Conservation (phyloP, 1,140 invertebrate species). For the Wiebesia pumilae region DNA sequence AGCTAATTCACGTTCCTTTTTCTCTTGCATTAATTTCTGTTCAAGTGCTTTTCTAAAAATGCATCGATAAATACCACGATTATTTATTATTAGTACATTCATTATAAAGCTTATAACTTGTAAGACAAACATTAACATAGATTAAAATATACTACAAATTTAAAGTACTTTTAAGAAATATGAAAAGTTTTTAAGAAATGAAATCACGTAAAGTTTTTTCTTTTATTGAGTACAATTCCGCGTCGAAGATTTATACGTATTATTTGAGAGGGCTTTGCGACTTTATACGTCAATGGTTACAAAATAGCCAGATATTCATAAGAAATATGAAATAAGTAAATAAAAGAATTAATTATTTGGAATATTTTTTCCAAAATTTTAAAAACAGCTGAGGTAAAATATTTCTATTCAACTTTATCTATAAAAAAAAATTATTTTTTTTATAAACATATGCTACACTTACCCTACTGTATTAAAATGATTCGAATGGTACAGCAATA, state of each 20-base stretch:
- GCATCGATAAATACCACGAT: not conserved
- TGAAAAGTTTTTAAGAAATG: not conserved
- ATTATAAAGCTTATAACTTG: not conserved
- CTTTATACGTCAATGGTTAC: not conserved
- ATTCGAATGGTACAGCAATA: constrained; percentile 54
- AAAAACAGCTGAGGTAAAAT: constrained; percentile 17
- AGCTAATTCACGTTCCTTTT: constrained; percentile 51
- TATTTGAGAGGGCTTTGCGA: not conserved
- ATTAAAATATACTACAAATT: not conserved
- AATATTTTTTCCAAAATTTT: constrained; percentile 27
- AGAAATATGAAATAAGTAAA: not conserved
- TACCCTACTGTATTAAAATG: constrained; percentile 60
- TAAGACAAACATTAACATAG: constrained; percentile 13
- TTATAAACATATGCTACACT: constrained; percentile 53
- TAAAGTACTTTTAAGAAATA: not conserved
- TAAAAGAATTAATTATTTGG: not conserved
- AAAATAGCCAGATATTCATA: not conserved
- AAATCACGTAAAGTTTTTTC: not conserved
- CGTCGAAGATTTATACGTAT: not conserved
- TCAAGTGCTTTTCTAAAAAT: constrained; percentile 65
- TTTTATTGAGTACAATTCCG: not conserved
- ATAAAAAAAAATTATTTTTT: constrained; percentile 37
- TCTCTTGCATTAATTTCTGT: constrained; percentile 49
- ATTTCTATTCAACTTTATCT: constrained; percentile 28
- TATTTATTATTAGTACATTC: not conserved